A percentile compares a stretch with the other conserved stretches of the same genome.
Conservation (phyloP, 2,113 vertebrate species). For the Vireo altiloquus region DNA sequence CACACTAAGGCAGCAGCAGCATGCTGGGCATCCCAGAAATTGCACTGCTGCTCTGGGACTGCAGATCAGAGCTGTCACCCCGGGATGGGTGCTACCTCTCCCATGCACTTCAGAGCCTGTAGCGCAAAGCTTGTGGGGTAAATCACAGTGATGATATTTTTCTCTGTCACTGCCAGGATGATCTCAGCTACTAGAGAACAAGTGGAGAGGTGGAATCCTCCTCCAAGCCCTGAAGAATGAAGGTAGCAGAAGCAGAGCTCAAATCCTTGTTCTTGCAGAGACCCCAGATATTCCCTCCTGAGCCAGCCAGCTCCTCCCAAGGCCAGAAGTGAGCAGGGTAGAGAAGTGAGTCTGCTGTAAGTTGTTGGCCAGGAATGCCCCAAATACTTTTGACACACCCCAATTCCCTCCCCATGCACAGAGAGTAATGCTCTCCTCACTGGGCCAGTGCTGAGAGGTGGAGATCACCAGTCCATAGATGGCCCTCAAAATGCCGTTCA, state of each 20-base stretch:
- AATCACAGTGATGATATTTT: background rate
- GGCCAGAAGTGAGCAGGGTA: background rate
- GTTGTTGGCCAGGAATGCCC: background rate
- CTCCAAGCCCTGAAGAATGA: background rate
- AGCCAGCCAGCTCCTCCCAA: background rate
- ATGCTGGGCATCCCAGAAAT: background rate
- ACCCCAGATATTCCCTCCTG: background rate
- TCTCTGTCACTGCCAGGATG: background rate
- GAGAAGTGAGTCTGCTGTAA: background rate
- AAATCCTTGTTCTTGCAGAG: background rate
- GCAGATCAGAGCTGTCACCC: background rate
- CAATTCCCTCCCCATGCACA: background rate
- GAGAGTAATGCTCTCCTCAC: background rate
- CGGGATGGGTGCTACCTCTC: background rate
- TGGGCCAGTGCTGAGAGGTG: background rate
- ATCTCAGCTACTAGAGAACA: background rate
- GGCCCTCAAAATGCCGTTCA: background rate
- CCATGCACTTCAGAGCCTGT: background rate
- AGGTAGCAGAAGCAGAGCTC: background rate
- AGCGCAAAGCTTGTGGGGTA: background rate
- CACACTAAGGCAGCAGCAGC: background rate
- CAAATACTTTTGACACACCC: background rate
- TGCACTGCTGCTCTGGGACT: background rate
- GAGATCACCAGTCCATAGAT: background rate
- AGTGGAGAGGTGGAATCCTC: background rate